Evolutionary conservation across 2,888 invertebrate genomes (phyloP).

Genomic region (Aromia moschata): DNA sequence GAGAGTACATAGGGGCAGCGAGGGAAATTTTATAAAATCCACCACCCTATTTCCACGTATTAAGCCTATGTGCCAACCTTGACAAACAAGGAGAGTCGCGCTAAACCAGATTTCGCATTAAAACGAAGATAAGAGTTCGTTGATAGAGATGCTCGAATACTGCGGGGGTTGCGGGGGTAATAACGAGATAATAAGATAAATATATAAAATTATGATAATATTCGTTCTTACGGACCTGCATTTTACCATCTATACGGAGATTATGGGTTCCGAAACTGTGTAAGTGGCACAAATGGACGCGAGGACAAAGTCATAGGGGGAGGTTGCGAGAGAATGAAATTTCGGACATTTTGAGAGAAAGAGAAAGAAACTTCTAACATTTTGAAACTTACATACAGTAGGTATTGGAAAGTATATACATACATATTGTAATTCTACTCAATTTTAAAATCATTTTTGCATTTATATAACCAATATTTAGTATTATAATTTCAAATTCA

Average conservation of each 20-base stretch:
- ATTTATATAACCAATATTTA: too few relatives aligned
- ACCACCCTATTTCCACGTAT: neutral
- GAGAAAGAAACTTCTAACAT: too few relatives aligned
- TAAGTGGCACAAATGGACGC: neutral
- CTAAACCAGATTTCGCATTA: constrained; percentile 10
- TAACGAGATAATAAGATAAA: constrained; percentile 11
- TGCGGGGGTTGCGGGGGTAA: neutral
- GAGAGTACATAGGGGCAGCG: too few relatives aligned
- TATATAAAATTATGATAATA: constrained; percentile 4
- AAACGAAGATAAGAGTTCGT: constrained; percentile 7
- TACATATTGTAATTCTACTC: too few relatives aligned
- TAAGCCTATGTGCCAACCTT: neutral
- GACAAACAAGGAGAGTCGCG: neutral
- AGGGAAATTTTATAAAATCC: neutral
- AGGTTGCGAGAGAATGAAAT: neutral
- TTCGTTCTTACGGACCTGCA: constrained; percentile 2
- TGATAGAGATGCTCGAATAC: constrained; percentile 3
- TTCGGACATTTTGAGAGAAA: too few relatives aligned
- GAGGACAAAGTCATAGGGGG: neutral
- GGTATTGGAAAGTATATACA: too few relatives aligned
- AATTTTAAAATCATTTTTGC: too few relatives aligned
- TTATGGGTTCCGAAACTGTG: neutral
- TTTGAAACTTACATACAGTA: too few relatives aligned
- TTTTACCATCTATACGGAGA: neutral
- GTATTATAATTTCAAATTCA: too few relatives aligned